A percentile compares a stretch with the other conserved stretches of the same genome.
Evolutionary conservation across 2,888 invertebrate genomes (phyloP).

Genomic region (Drosophila nigritarsus): DNA sequence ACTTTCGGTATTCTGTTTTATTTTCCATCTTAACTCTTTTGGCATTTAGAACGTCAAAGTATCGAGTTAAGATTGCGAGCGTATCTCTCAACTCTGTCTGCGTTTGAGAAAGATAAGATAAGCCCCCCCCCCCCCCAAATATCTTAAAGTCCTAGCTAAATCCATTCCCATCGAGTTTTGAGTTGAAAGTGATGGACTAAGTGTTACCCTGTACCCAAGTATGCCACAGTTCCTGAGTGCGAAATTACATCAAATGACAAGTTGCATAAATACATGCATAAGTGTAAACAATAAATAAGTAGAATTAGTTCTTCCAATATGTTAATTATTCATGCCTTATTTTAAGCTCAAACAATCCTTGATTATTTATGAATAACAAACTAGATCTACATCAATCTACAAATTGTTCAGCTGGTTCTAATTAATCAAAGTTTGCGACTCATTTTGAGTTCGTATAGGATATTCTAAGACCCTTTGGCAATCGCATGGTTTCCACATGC

Average conservation of each 20-base stretch:
- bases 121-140: slow-evolving; percentile 1
- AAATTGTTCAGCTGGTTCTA: not conserved
- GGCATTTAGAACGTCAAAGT: slow-evolving; percentile 26
- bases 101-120: slow-evolving; percentile 6
- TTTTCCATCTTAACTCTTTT: not conserved
- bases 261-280: no score
- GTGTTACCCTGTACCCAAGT: slow-evolving; percentile 7
- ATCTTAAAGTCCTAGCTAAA: not conserved
- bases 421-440: not conserved
- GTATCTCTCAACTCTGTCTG: slow-evolving; percentile 1
- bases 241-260: no score
- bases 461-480: not conserved
- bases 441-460: not conserved
- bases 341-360: no score
- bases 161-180: slow-evolving; percentile 7
- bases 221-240: not conserved
- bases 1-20: slow-evolving; percentile 3
- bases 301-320: not conserved
- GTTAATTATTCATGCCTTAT: no score
- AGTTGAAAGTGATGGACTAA: not conserved
- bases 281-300: not conserved
- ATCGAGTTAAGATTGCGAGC: slow-evolving; percentile 19
- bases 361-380: no score
- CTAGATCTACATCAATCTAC: no score
- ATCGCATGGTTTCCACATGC: not conserved